Evolutionary conservation across 2,113 vertebrate genomes (phyloP).

Genomic region (Thunnus maccoyii): DNA sequence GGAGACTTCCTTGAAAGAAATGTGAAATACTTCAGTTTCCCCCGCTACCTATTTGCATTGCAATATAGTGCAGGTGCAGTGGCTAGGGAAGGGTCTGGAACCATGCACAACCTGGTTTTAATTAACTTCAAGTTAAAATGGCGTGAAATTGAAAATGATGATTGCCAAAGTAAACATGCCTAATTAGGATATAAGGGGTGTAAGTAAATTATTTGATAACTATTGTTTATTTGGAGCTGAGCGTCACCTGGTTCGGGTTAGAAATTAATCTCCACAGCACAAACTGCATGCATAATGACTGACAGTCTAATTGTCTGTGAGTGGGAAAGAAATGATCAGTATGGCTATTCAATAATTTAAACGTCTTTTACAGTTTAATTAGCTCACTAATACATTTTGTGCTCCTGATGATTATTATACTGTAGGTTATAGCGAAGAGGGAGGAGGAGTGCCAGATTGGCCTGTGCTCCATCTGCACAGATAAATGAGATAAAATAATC

Average conservation of each 20-base stretch:
- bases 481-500: slow-evolving; percentile 1
- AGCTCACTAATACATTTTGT: slow-evolving; percentile 33
- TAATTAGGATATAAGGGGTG: slow-evolving; percentile 86
- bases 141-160: slow-evolving; percentile 88
- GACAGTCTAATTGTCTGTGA: slow-evolving; percentile 49
- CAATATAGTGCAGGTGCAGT: slow-evolving; percentile 77
- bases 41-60: slow-evolving; percentile 75
- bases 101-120: slow-evolving; percentile 83
- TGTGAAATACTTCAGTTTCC: slow-evolving; percentile 61
- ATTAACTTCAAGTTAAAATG: slow-evolving; percentile 88
- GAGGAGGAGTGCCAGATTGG: neutral
- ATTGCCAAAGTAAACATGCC: slow-evolving; percentile 85
- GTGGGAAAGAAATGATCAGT: slow-evolving; percentile 39
- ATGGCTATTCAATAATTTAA: slow-evolving; percentile 23
- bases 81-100: slow-evolving; percentile 74
- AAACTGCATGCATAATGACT: slow-evolving; percentile 37
- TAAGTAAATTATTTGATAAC: slow-evolving; percentile 84
- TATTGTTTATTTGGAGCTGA: slow-evolving; percentile 81
- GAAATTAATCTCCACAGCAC: slow-evolving; percentile 63
- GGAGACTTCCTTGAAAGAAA: slow-evolving; percentile 60
- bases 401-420: slow-evolving; percentile 13
- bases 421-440: too few species aligned
- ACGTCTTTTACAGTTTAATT: slow-evolving; percentile 39
- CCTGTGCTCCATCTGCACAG: neutral
- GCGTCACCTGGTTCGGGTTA: slow-evolving; percentile 73